A percentile compares a stretch with the other conserved stretches of the same genome.
These are phyloP conservation scores for Sicus ferrugineus DNA, from an alignment of 2,888 invertebrate genomes.

Conservation along the genomic window DNA sequence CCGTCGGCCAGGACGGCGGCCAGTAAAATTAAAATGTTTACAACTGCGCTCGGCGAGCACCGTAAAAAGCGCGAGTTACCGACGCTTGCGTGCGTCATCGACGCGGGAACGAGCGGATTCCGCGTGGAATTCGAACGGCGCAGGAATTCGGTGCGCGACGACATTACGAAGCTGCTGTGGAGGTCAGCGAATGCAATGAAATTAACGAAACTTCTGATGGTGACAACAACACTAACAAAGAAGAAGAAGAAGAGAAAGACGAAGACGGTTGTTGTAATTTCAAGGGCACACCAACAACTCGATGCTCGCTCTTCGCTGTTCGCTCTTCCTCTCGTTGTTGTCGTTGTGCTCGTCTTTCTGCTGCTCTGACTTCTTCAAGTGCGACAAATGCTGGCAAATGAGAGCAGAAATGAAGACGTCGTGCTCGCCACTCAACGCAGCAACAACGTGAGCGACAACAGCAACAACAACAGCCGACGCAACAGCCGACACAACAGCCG, in stretches of 20 bases:
- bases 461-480: neutral
- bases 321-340: neutral
- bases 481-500: neutral
- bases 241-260: too few relatives aligned
- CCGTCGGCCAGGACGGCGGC: neutral
- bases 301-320: constrained; percentile 8
- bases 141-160: too few relatives aligned
- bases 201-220: too few relatives aligned
- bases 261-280: neutral
- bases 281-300: constrained; percentile 40
- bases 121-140: too few relatives aligned
- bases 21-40: constrained; percentile 18
- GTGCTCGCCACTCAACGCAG: constrained; percentile 7
- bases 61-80: constrained; percentile 6
- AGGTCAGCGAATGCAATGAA: too few relatives aligned
- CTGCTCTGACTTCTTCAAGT: constrained; percentile 14
- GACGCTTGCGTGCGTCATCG: too few relatives aligned
- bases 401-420: constrained; percentile 21
- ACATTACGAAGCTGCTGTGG: too few relatives aligned
- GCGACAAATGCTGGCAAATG: neutral
- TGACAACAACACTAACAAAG: too few relatives aligned
- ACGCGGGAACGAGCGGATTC: too few relatives aligned
- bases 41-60: neutral
- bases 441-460: neutral
- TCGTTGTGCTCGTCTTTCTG: neutral